phyloP scores from a whole-genome alignment of 2,113 vertebrate species.

The Zeus faber region DNA sequence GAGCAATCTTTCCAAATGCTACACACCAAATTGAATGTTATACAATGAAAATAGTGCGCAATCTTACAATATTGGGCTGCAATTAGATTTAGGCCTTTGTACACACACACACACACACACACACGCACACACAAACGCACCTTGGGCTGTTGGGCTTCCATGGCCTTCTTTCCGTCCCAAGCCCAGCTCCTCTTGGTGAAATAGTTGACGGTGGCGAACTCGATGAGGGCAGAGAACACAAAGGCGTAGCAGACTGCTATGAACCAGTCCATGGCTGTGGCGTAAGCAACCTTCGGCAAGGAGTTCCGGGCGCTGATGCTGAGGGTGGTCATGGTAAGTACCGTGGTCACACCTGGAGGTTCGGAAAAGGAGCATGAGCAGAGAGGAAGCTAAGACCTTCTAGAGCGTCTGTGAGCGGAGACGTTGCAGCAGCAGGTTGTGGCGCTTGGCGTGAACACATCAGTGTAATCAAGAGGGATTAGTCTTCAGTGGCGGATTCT shows the following conservation, averaged over 20 bases:
- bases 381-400: too few species aligned
- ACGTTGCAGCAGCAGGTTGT: too few species aligned
- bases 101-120: background rate
- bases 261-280: slow-evolving; percentile 99
- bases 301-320: slow-evolving; percentile 98
- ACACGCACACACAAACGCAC: slow-evolving; percentile 55
- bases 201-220: slow-evolving; percentile 98
- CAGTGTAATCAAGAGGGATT: slow-evolving; percentile 29
- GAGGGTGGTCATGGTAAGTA: slow-evolving; percentile 97
- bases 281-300: slow-evolving; percentile 95
- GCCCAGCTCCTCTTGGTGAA: slow-evolving; percentile 99
- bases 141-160: slow-evolving; percentile 93
- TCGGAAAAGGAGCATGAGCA: too few species aligned
- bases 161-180: slow-evolving; percentile 98
- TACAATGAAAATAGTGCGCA: too few species aligned
- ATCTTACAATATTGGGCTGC: too few species aligned
- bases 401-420: too few species aligned
- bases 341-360: slow-evolving; percentile 91
- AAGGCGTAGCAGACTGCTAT: slow-evolving; percentile 97
- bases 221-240: slow-evolving; percentile 95
- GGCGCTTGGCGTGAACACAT: too few species aligned
- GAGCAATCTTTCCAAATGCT: too few species aligned
- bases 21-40: too few species aligned
- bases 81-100: background rate
- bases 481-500: slow-evolving; percentile 27